A percentile compares a stretch with the other conserved stretches of the same genome.
These are phyloP conservation scores for Lymantria dispar DNA, from an alignment of 2,888 invertebrate species.

Conservation along the genomic window DNA sequence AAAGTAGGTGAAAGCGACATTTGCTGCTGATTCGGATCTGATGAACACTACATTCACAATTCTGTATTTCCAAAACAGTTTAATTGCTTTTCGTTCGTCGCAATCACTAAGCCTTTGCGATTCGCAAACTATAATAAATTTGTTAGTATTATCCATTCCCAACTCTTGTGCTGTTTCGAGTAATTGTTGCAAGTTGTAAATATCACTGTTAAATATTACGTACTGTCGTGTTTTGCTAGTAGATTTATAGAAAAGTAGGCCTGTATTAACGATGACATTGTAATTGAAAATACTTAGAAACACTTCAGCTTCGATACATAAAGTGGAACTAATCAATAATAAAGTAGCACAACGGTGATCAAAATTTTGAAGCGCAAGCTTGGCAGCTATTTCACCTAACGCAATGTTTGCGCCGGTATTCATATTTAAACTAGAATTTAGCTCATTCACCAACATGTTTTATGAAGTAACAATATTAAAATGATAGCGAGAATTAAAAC, in stretches of 20 bases:
- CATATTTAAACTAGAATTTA: not conserved
- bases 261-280: constrained; percentile 44
- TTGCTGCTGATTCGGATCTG: constrained; percentile 27
- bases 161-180: constrained; percentile 44
- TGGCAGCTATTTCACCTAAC: constrained; percentile 50
- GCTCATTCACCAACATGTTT: constrained; percentile 2
- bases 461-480: not conserved
- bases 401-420: constrained; percentile 13
- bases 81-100: constrained; percentile 46
- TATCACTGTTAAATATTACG: constrained; percentile 49
- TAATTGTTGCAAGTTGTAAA: constrained; percentile 39
- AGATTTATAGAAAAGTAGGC: constrained; percentile 33
- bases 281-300: constrained; percentile 51
- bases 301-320: constrained; percentile 42
- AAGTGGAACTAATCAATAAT: constrained; percentile 52
- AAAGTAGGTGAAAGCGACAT: constrained; percentile 51
- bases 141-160: constrained; percentile 57
- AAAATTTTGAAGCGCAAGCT: constrained; percentile 57
- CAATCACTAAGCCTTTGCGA: constrained; percentile 43
- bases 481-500: not conserved
- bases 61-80: constrained; percentile 53
- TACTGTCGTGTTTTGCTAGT: constrained; percentile 42
- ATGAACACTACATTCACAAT: constrained; percentile 58
- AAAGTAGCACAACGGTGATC: constrained; percentile 55
- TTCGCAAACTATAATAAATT: constrained; percentile 57